Conservation (phyloP, 2,113 vertebrate species). For the Glaucomys volans region DNA sequence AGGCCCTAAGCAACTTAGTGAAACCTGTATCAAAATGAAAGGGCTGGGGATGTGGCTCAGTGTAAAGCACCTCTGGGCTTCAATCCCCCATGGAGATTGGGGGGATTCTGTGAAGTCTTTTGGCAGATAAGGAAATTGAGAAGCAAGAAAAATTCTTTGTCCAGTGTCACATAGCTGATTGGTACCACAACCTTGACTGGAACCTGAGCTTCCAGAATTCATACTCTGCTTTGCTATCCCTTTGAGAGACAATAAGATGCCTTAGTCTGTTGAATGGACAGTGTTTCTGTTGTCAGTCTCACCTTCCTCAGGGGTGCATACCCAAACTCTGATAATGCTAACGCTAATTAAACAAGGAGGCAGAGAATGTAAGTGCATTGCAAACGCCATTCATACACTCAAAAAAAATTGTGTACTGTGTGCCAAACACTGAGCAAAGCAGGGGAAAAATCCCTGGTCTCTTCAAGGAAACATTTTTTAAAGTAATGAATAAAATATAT, state of each 20-base stretch:
- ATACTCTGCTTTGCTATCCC: neutral
- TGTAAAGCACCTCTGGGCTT: too few relatives aligned
- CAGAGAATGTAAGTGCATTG: neutral
- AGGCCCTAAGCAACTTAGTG: too few relatives aligned
- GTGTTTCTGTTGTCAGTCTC: neutral
- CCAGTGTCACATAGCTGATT: neutral
- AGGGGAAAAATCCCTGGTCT: neutral
- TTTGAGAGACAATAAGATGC: neutral
- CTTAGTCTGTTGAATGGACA: neutral
- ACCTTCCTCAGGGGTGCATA: neutral
- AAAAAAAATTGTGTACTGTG: neutral
- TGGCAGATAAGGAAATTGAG: slow-evolving; percentile 11
- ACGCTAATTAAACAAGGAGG: neutral
- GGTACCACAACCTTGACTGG: neutral
- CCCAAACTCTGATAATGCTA: neutral
- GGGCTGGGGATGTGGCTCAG: too few relatives aligned
- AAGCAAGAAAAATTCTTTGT: neutral
- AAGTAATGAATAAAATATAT: neutral
- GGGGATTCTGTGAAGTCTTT: neutral
- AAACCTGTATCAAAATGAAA: too few relatives aligned
- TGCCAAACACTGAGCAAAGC: neutral
- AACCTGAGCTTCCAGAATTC: neutral
- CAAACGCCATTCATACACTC: neutral
- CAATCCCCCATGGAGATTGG: too few relatives aligned
- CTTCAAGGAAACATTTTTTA: neutral